A percentile compares a stretch with the other conserved stretches of the same genome.
Evolutionary conservation across 2,888 invertebrate species (phyloP).

Genomic region (Trachelus troglodyta): DNA sequence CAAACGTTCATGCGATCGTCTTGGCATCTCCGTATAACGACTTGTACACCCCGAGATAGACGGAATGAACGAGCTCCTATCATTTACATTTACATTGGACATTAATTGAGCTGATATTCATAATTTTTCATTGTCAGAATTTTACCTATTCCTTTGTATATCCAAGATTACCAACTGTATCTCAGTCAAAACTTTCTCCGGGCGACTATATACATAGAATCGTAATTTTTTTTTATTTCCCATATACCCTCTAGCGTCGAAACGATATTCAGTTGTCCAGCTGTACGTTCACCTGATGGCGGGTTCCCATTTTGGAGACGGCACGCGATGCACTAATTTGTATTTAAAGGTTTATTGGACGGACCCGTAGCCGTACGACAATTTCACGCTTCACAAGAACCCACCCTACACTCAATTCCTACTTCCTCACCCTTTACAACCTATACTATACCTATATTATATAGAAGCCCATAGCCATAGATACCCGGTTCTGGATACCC

Average conservation of each 20-base stretch:
- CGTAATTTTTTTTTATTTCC: not conserved
- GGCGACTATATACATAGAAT: too few species aligned
- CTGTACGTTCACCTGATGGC: not conserved
- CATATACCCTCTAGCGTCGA: not conserved
- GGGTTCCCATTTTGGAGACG: not conserved
- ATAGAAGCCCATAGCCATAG: not conserved
- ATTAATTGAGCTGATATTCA: not conserved
- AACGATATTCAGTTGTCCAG: not conserved
- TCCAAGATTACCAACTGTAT: too few species aligned
- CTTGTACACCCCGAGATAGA: not conserved
- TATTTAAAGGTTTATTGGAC: constrained; percentile 62
- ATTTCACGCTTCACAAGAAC: constrained; percentile 59
- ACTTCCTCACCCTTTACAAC: constrained; percentile 21
- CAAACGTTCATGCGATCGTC: constrained; percentile 6
- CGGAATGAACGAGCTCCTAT: not conserved
- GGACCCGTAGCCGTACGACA: constrained; percentile 50
- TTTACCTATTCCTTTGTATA: not conserved
- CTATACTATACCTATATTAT: constrained; percentile 2
- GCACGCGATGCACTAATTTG: constrained; percentile 52
- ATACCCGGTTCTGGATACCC: not conserved
- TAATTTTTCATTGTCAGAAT: not conserved
- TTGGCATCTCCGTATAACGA: not conserved
- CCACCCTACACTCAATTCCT: constrained; percentile 28
- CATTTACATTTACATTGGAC: not conserved
- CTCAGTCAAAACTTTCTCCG: too few species aligned